Base-by-base conservation (phyloP, 2,888 invertebrate genomes). In the Tanypteryx hageni region DNA sequence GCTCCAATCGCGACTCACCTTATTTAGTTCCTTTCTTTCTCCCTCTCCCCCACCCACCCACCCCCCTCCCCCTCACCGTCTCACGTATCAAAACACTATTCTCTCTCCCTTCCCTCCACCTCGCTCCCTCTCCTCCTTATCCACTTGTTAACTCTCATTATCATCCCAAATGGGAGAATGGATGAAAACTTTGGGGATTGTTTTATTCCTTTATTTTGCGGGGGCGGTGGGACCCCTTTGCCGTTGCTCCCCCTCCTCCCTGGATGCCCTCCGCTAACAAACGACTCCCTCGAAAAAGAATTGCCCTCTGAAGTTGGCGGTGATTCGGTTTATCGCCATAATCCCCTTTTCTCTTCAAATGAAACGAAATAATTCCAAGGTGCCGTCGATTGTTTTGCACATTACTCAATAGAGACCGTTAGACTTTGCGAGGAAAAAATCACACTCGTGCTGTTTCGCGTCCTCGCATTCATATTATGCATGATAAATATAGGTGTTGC, bases 111-210 rank as follows among this genome's bases (percentile, higher is more conserved):
- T 0, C 59, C 31, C 64, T 5, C 5, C 85, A 13, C 68, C 68
- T 58, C 64, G 31, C 82, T 44, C 58, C 13, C 27, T 4, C 18
- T 27, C 22, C 61, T 91, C 83, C 64, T 64, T 91, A 86, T 59
- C 61, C 92, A 83, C 81, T 92, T 83, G 92, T 92, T 92, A 92
- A 92, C 92, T 92, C 89, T 91, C 82, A 92, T 91, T 91, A 89
- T 59, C 81, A 61, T 76, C 92, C 89, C 81, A 92, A 92, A 92
- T 92, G 64, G 64, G 64, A 89, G 89, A 89, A 89, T 89, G 86
- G 64, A 44, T 64, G 44, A 44, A 89, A 89, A 89, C 89, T 89
- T 89, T 89, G 89, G n/a, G 44, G 89, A 89, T 89, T 68, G 89
- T 89, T 61, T 64, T 44, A 64, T 89, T 89, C 68, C 56, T 89